Conservation (phyloP, 37 sponge, comb jelly and placozoan species). For the Halichondria panicea region DNA sequence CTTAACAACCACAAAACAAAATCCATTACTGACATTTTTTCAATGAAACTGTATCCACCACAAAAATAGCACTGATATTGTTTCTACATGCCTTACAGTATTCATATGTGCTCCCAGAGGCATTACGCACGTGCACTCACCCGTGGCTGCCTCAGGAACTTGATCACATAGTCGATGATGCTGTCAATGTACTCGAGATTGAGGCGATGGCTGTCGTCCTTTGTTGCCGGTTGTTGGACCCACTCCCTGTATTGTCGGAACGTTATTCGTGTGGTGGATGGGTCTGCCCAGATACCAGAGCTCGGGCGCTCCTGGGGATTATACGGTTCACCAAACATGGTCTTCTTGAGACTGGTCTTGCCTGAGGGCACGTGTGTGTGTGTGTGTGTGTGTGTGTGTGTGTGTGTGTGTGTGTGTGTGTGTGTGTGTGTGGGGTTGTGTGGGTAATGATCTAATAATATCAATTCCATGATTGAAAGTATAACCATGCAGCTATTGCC, state of each 20-base stretch:
- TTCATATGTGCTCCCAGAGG: no score
- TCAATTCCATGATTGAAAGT: no score
- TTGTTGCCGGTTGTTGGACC: constrained; percentile 62
- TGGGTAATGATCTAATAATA: neutral
- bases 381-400: no score
- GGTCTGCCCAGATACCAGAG: constrained; percentile 63
- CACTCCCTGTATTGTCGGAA: constrained; percentile 73
- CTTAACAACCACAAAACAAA: no score
- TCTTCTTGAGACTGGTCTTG: constrained; percentile 76
- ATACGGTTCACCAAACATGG: constrained; percentile 67
- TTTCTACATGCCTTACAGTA: no score
- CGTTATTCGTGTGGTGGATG: constrained; percentile 50
- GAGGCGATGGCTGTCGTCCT: constrained; percentile 63
- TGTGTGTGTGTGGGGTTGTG: constrained; percentile 1
- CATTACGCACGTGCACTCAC: no score
- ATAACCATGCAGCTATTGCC: no score
- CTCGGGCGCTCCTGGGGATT: constrained; percentile 39
- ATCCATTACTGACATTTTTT: no score
- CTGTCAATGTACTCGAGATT: constrained; percentile 73
- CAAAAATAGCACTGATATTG: no score
- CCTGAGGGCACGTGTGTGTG: constrained; percentile 34
- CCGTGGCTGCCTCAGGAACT: constrained; percentile 46
- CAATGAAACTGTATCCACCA: no score
- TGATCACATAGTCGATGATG: constrained; percentile 65
- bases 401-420: no score